Base-by-base conservation (phyloP, 2,113 vertebrate genomes). In the Gasterosteus aculeatus region DNA sequence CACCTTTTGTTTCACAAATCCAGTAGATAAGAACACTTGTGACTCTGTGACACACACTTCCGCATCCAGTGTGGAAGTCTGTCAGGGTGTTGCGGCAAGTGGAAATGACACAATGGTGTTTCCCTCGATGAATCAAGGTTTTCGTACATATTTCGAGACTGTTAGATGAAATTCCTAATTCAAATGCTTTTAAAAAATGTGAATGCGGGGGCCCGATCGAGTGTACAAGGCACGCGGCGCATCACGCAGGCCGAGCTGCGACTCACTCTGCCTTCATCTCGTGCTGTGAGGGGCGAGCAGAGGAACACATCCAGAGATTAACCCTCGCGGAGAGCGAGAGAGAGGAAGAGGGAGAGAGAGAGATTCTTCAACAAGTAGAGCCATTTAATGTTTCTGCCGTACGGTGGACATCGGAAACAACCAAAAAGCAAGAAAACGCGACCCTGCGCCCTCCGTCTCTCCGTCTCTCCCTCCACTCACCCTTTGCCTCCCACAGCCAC, bases 231-330 rank as follows among this genome's bases (percentile, higher is more conserved):
- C 39, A 70, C 46, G 59, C 69, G 29, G 44, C 18, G 7, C 58
- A 69, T 78, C 78, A 54, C 60, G 31, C 10, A 26, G 16, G 69
- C 22, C 69, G 35, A 69, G 80, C 62, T 71, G 10, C 75, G 70
- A 84, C 63, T 83, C 47, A 51, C 65, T 84, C 75, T 56, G 19
- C 35, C 65, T 67, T 86, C 65, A 72, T 79, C 66, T 84, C 75
- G 71, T 44, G 49, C 69, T 53, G 38, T 83, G 87, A 79, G 79
- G 75, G 75, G 78, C 78, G 64, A 85, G 85, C 83, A 78, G 81
- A 90, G 89, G 88, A 90, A 90, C 88, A 87, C 82, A 87, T 92
- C 85, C 88, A 90, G 88, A 91, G 88, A 92, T 92, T 92, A 93
- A 92, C 89, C 91, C 90, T 92, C 87, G 82, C 64, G 82, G 85